Evolutionary conservation across 1,140 invertebrate genomes (phyloP), one percentile per base, ranked within the genome.

Genomic region (Parasteatoda tepidariorum): DNA sequence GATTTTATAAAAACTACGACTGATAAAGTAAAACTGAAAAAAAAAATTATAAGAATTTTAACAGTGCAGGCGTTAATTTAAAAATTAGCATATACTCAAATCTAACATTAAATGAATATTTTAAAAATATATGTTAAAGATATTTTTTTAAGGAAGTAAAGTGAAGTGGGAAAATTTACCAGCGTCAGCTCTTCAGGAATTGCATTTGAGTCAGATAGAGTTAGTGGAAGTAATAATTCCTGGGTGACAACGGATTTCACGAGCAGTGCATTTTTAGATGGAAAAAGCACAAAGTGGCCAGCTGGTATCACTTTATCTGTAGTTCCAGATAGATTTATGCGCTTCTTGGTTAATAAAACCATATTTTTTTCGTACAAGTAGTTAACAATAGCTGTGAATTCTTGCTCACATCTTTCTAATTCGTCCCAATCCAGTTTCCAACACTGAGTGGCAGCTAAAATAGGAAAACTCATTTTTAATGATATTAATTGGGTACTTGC

Each of bases 391-490:
- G 68, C 34, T 33, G 30, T 11, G 15, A 83, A 74, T n/a, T 33
- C 28, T 54, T 66, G 57, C 59, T 73, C 34, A 28, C 74, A 74
- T 9, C 34, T 13, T 7, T 83, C 81, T 0, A 83, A 15, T n/a
- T 83, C 81, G 15, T 66, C 68, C 78, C 81, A 83, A 3, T 83
- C 81, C 34, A 83, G 24, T 41, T 83, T 83, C 81, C 81, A 83
- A 57, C 81, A 83, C 6, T 70, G 57, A 24, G 81, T 83, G 1
- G 81, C 57, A 33, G 38, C 76, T 79, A 22, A 54, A 54, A 66
- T 3, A 41, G 28, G 38, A 48, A 48, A 48, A 48, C n/a, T n/a
- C n/a, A n/a, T n/a, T n/a, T n/a, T n/a, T n/a, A n/a, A n/a, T n/a
- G n/a, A n/a, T n/a, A n/a, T n/a, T n/a, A n/a, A n/a, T n/a, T n/a